Conservation (phyloP, 2,113 vertebrate species). For the Caracal caracal region DNA sequence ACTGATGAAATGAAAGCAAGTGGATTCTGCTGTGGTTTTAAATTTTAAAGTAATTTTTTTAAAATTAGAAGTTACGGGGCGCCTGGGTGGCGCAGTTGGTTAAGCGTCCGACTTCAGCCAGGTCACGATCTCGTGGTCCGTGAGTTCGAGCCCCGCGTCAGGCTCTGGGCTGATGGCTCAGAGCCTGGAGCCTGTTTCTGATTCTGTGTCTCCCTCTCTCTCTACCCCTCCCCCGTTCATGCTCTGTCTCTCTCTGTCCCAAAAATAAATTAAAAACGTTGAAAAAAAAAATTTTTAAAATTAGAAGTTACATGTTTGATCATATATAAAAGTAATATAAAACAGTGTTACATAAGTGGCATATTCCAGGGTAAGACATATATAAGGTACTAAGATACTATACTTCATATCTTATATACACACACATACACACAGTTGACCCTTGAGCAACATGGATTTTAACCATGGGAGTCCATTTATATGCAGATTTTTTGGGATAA, state of each 20-base stretch:
- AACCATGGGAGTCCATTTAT: not conserved
- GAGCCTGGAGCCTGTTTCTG: too few relatives aligned
- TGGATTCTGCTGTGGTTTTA: not conserved
- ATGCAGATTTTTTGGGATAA: not conserved
- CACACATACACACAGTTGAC: not conserved
- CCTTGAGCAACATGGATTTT: not conserved
- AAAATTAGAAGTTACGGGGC: not conserved
- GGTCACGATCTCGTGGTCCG: too few relatives aligned
- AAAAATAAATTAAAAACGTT: too few relatives aligned
- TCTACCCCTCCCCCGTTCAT: too few relatives aligned
- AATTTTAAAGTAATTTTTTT: not conserved
- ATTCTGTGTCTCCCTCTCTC: too few relatives aligned
- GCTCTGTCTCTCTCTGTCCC: too few relatives aligned
- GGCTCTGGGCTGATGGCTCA: too few relatives aligned
- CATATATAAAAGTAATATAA: not conserved
- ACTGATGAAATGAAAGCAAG: conserved; percentile 11
- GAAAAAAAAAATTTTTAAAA: too few relatives aligned
- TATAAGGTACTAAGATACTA: not conserved
- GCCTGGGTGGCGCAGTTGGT: too few relatives aligned
- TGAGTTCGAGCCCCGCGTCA: too few relatives aligned
- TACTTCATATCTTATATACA: not conserved
- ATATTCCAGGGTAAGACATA: not conserved
- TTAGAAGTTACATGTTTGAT: not conserved
- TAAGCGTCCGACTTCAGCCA: too few relatives aligned
- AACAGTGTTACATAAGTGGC: not conserved